These are phyloP conservation scores for Sebastes kiyomatsui DNA, from an alignment of 2,797 vertebrate genomes.

Conservation along the genomic window DNA sequence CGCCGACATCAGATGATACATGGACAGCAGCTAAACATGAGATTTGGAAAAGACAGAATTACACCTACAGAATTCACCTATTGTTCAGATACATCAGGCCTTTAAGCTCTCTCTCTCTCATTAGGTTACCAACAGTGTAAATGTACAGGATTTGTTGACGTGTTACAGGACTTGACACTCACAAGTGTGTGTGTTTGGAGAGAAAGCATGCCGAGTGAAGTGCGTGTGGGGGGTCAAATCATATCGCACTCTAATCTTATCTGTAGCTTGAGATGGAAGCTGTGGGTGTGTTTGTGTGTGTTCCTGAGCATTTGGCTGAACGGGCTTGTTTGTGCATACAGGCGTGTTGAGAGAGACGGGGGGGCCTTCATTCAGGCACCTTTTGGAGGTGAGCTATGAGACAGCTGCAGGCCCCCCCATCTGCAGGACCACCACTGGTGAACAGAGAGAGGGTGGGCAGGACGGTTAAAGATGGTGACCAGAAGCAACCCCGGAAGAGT, in stretches of 20 bases:
- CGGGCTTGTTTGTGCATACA: slow-evolving; percentile 34
- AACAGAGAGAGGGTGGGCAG: slow-evolving; percentile 11
- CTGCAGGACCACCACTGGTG: slow-evolving; percentile 27
- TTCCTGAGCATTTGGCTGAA: slow-evolving; percentile 33
- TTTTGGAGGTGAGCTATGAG: slow-evolving; percentile 52
- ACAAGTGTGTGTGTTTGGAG: neutral
- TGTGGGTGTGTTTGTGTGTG: slow-evolving; percentile 35
- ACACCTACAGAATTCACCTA: neutral
- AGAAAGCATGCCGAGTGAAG: slow-evolving; percentile 9
- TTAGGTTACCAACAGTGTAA: neutral
- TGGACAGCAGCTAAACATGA: neutral
- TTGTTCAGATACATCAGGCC: neutral
- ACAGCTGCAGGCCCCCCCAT: slow-evolving; percentile 61
- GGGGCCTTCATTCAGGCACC: slow-evolving; percentile 41
- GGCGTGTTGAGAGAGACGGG: slow-evolving; percentile 39
- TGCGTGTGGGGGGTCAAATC: slow-evolving; percentile 47
- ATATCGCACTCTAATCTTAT: slow-evolving; percentile 59
- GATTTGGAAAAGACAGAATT: neutral
- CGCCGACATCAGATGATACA: neutral
- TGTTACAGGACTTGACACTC: slow-evolving; percentile 9
- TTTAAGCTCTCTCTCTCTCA: neutral
- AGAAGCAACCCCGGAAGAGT: slow-evolving; percentile 4
- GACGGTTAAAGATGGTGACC: neutral
- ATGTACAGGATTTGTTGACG: neutral
- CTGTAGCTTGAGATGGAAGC: slow-evolving; percentile 41